Evolutionary conservation across 2,113 vertebrate species (phyloP).

Genomic region (Tyto alba): DNA sequence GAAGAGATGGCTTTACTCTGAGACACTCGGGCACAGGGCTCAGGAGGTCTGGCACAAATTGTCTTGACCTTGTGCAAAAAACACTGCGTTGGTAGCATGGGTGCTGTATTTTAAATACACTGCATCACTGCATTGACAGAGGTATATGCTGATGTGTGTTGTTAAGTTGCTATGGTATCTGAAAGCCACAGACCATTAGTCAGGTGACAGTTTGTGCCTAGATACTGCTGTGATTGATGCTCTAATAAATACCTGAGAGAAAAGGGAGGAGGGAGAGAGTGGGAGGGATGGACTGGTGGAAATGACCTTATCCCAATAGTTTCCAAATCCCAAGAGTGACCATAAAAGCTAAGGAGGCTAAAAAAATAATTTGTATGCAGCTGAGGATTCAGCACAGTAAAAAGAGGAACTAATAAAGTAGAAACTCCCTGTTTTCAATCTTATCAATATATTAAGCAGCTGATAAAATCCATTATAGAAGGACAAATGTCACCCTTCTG

Average conservation of each 20-base stretch:
- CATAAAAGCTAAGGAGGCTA: background rate
- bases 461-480: background rate
- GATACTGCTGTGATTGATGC: background rate
- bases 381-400: background rate
- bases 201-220: background rate
- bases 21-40: rapidly evolving
- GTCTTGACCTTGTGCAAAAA: background rate
- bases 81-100: rapidly evolving
- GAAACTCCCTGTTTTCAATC: background rate
- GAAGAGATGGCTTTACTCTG: background rate
- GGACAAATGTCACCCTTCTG: background rate
- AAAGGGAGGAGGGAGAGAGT: background rate
- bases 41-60: background rate
- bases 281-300: background rate
- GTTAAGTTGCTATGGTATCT: background rate
- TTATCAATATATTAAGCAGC: background rate
- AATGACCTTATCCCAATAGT: background rate
- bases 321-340: background rate
- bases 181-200: background rate
- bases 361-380: background rate
- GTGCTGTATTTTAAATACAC: background rate
- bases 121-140: background rate
- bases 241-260: background rate
- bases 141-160: background rate
- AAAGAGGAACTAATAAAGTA: background rate